phyloP scores from a whole-genome alignment of 2,113 vertebrate genomes.

The Clarias macrocephalus region DNA sequence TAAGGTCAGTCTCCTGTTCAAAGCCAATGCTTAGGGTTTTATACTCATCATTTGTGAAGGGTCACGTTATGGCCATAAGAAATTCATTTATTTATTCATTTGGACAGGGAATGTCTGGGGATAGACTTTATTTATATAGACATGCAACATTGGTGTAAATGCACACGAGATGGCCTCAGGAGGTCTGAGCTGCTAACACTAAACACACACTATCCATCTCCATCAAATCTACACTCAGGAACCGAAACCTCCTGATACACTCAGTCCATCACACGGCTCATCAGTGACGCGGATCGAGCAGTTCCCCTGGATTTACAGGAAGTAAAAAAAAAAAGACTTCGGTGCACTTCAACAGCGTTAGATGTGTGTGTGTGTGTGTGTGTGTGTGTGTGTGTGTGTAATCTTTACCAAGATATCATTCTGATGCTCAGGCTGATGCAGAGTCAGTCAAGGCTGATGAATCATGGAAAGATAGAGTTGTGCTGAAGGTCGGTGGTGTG shows the following conservation, averaged over 20 bases:
- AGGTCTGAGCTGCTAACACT: neutral
- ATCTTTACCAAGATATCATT: neutral
- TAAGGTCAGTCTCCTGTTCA: too few relatives aligned
- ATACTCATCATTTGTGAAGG: too few relatives aligned
- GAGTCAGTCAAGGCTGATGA: neutral
- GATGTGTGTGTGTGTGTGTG: neutral
- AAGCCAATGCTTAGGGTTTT: too few relatives aligned
- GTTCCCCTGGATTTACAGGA: neutral
- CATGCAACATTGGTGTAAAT: neutral
- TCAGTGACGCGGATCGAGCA: neutral
- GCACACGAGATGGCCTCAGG: neutral
- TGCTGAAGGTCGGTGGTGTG: neutral
- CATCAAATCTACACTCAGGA: neutral
- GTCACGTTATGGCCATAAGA: too few relatives aligned
- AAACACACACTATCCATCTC: neutral
- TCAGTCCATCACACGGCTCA: neutral
- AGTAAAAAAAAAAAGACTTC: neutral
- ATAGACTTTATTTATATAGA: neutral
- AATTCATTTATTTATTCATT: too few relatives aligned
- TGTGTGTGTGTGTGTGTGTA: too few relatives aligned
- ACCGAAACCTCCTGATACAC: neutral
- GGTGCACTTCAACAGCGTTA: neutral
- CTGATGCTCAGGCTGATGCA: neutral
- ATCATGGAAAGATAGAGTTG: neutral
- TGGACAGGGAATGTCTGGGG: neutral